Conservation (phyloP, 53 echinoderm and acorn worm species). For the Zoroaster sp. region DNA sequence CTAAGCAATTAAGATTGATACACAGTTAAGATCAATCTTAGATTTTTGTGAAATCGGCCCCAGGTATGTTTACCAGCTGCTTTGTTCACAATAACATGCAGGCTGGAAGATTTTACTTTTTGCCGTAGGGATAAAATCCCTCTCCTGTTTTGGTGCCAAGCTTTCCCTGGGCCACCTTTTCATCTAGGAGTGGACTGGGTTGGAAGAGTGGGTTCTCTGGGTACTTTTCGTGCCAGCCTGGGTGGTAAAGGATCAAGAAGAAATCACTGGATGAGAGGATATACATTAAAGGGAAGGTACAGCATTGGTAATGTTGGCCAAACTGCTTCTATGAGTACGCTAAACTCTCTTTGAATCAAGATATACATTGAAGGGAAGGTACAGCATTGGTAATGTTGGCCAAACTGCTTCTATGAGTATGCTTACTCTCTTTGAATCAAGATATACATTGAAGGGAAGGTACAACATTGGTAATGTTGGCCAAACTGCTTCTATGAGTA, state of each 20-base stretch:
- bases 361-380: too few relatives aligned
- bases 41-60: neutral
- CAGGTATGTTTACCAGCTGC: neutral
- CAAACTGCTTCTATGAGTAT: too few relatives aligned
- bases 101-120: conserved; percentile 17
- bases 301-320: too few relatives aligned
- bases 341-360: too few relatives aligned
- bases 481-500: too few relatives aligned
- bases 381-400: too few relatives aligned
- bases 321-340: too few relatives aligned
- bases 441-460: too few relatives aligned
- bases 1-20: too few relatives aligned
- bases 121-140: conserved; percentile 94
- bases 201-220: conserved; percentile 84
- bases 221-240: conserved; percentile 92
- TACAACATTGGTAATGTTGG: too few relatives aligned
- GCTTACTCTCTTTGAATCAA: too few relatives aligned
- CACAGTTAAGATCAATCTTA: neutral
- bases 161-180: conserved; percentile 89
- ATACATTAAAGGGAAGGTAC: too few relatives aligned
- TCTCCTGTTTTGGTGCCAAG: conserved; percentile 89
- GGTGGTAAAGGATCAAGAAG: neutral
- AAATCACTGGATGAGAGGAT: neutral
- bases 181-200: conserved; percentile 73
- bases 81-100: neutral